A percentile compares a stretch with the other conserved stretches of the same genome.
Conservation (phyloP, 1,140 invertebrate genomes). For the Drosophila lacertosa region DNA sequence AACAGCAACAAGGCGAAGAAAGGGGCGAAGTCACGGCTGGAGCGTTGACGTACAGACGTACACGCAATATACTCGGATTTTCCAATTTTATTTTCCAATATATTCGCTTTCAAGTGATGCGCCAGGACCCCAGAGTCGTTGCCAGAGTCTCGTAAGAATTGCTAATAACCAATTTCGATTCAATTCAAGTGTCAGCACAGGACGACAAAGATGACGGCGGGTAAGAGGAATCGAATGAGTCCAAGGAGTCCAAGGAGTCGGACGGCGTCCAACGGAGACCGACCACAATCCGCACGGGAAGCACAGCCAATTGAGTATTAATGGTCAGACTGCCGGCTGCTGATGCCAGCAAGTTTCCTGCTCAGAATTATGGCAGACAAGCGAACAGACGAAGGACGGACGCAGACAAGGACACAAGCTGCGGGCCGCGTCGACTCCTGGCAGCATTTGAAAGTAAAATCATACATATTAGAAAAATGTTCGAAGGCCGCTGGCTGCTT, state of each 20-base stretch:
- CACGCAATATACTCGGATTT: constrained; percentile 25
- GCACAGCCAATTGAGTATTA: constrained; percentile 83
- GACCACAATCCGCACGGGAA: constrained; percentile 78
- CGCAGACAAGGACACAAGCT: constrained; percentile 12
- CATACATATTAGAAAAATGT: constrained; percentile 78
- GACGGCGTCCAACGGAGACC: constrained; percentile 13
- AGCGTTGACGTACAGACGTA: constrained; percentile 19
- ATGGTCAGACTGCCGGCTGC: constrained; percentile 73
- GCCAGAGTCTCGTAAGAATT: constrained; percentile 67
- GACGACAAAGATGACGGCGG: constrained; percentile 62
- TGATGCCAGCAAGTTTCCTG: constrained; percentile 78
- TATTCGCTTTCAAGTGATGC: constrained; percentile 67
- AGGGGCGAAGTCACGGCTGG: neutral
- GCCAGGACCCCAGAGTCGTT: constrained; percentile 13
- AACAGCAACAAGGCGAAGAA: neutral
- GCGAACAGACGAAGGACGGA: constrained; percentile 7
- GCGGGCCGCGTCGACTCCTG: constrained; percentile 29
- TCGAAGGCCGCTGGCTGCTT: neutral
- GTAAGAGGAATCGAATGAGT: neutral
- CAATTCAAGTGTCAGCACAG: constrained; percentile 82
- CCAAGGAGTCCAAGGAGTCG: neutral
- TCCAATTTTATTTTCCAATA: constrained; percentile 63
- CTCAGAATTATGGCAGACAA: constrained; percentile 66
- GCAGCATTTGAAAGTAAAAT: constrained; percentile 81
- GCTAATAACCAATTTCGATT: constrained; percentile 83